phyloP scores from a whole-genome alignment of 1,140 invertebrate species.

The Lethrus apterus region DNA sequence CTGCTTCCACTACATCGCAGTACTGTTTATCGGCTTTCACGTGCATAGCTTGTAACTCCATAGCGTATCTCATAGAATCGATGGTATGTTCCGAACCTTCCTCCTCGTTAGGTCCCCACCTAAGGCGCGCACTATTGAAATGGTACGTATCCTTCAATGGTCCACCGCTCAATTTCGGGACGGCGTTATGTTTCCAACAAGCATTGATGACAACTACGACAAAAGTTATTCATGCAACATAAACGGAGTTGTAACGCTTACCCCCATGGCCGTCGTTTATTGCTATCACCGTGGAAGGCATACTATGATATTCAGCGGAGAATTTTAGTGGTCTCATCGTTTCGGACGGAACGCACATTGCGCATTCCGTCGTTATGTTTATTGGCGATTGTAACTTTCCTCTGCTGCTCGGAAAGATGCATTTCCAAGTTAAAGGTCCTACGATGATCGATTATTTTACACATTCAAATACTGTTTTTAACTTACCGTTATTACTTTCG shows the following conservation, averaged over 20 bases:
- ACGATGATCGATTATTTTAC: background rate
- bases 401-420: conserved; percentile 20
- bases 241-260: background rate
- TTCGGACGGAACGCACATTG: conserved; percentile 19
- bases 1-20: conserved; percentile 25
- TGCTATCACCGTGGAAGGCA: conserved; percentile 24
- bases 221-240: background rate
- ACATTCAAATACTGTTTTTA: background rate
- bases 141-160: conserved; percentile 43
- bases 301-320: conserved; percentile 25
- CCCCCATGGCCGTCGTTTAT: conserved; percentile 29
- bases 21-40: conserved; percentile 28
- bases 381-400: conserved; percentile 29
- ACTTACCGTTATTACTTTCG: background rate
- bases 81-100: conserved; percentile 53
- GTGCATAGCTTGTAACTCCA: conserved; percentile 49
- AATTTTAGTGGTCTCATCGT: conserved; percentile 23
- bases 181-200: conserved; percentile 30
- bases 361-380: conserved; percentile 21
- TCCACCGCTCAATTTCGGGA: conserved; percentile 45
- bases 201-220: conserved; percentile 36
- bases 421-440: conserved; percentile 25
- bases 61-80: conserved; percentile 44
- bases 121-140: conserved; percentile 46
- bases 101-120: conserved; percentile 48